A percentile compares a stretch with the other conserved stretches of the same genome.
phyloP scores from a whole-genome alignment of 1,140 invertebrate genomes.

The Aethina tumida region DNA sequence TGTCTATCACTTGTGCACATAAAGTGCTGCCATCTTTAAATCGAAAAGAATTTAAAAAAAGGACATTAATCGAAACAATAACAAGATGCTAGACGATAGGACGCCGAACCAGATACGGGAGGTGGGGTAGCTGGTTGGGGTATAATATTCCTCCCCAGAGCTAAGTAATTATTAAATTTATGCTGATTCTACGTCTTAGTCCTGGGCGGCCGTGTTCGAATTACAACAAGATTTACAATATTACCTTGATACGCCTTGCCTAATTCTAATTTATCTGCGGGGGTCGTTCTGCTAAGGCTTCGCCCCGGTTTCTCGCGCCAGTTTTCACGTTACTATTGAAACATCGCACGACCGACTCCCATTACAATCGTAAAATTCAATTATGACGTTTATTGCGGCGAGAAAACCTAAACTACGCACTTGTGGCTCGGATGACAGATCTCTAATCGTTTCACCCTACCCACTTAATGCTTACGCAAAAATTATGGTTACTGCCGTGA shows the following conservation, averaged over 20 bases:
- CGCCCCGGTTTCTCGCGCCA: conserved; percentile 16
- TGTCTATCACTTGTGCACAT: no score
- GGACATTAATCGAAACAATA: no score
- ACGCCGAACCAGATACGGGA: conserved; percentile 7
- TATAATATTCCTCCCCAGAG: conserved; percentile 27
- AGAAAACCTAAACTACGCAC: no score
- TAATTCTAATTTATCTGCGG: conserved; percentile 38
- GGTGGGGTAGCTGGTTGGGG: no score
- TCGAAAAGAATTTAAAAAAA: no score
- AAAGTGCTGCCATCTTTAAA: no score
- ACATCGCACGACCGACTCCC: conserved; percentile 26
- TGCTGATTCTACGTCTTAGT: conserved; percentile 42
- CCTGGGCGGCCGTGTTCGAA: conserved; percentile 32
- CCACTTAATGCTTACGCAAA: no score
- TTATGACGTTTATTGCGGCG: conserved; percentile 32
- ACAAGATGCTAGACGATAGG: conserved; percentile 8
- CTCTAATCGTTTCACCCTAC: no score
- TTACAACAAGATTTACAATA: conserved; percentile 40
- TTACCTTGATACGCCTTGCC: conserved; percentile 37
- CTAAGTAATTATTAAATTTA: conserved; percentile 40
- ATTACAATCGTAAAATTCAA: conserved; percentile 34
- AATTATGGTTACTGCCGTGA: no score
- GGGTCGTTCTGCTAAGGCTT: no score
- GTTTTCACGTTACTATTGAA: conserved; percentile 26
- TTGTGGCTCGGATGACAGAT: no score